Evolutionary conservation across 2,888 invertebrate species (phyloP), one percentile per base, ranked within the genome.

Genomic region (Danaus chrysippus): DNA sequence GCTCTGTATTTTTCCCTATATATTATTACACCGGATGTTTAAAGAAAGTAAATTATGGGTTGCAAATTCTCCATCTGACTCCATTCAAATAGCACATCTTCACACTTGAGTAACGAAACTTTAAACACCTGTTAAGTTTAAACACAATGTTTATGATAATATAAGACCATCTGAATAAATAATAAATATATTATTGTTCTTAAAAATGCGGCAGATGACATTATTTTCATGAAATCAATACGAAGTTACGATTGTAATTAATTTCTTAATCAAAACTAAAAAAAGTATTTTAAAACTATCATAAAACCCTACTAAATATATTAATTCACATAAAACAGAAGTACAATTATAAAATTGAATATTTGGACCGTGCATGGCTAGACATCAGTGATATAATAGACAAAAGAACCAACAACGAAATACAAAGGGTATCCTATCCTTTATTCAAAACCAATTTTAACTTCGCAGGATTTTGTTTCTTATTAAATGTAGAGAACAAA

Each of bases 371-470:
- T 63, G 67, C 70, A 73, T 65, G 66, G 62, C 70, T 65, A 71
- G 63, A 67, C 68, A 65, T 68, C 65, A 68, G 56, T 63, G 66
- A 69, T 70, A 72, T 69, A 71, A 67, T 67, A 68, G 66, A 74
- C 70, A 73, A 73, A 73, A 72, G 71, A 71, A 71, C 70, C 71
- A 73, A 74, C 71, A 73, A 68, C 65, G 58, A 67, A 71, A 71
- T 66, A 73, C 70, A 75, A 74, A 71, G 73, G 71, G 67, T 62
- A 34, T 34, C 23, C 63, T 66, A 69, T 68, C 67, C 68, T 68
- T 70, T 70, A 71, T 70, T 71, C 69, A 71, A 66, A 68, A 64
- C 65, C 61, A 65, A 67, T 66, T 67, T 54, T 61, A 62, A 63
- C 63, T 67, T 63, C 62, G 55, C 42, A 58, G 67, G 64, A 71